Percentiles rank a stretch among this genome's conserved stretches.
Evolutionary conservation across 2,113 vertebrate species (phyloP).

Genomic region (Pseudois nayaur): DNA sequence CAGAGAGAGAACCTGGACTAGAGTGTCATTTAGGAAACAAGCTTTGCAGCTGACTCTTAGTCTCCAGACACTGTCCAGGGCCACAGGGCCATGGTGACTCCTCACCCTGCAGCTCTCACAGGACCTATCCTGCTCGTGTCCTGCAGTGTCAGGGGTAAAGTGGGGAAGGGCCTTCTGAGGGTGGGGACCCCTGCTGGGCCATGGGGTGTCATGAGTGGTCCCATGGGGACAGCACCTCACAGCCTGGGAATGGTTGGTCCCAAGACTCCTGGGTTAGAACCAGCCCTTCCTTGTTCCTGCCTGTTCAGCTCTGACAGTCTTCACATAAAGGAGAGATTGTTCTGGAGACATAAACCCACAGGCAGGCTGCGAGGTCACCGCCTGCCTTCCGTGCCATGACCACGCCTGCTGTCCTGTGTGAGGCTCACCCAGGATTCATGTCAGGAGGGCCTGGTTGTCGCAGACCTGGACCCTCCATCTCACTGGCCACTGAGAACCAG

Average conservation of each 20-base stretch:
- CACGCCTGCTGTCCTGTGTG: accelerated
- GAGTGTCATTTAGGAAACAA: not conserved
- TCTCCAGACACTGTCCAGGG: not conserved
- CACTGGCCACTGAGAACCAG: not conserved
- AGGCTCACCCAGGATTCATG: not conserved
- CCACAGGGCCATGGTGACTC: too few relatives aligned
- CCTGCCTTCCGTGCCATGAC: not conserved
- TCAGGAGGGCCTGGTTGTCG: not conserved
- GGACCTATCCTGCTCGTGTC: not conserved
- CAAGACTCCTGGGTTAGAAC: not conserved
- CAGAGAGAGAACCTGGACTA: not conserved
- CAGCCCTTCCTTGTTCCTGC: not conserved
- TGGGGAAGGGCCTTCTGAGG: not conserved
- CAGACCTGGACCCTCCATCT: not conserved
- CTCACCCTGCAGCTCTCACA: not conserved
- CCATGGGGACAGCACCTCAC: accelerated
- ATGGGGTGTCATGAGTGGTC: not conserved
- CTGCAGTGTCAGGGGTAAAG: accelerated
- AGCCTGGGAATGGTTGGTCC: not conserved
- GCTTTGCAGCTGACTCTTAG: not conserved
- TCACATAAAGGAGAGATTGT: not conserved
- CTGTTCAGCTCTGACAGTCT: not conserved
- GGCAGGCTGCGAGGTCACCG: not conserved
- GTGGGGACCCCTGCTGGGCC: not conserved
- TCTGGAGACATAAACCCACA: not conserved